Base-by-base conservation (phyloP, 2,888 invertebrate genomes). In the Troides helena region DNA sequence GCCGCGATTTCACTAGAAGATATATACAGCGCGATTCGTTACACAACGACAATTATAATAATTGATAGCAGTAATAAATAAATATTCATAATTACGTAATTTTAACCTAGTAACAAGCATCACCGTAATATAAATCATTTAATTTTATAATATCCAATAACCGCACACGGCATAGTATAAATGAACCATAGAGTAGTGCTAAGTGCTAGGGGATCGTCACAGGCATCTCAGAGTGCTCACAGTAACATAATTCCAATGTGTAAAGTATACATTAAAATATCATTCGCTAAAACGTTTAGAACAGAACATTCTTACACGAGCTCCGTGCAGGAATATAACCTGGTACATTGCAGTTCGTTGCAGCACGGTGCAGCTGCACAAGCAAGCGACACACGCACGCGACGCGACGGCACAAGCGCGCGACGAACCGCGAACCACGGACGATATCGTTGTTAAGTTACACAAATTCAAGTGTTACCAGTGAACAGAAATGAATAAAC, bases 1-100 rank as follows among this genome's bases (percentile, higher is more conserved):
- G 78, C 73, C 75, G 81, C 81, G 80, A 80, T 79, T 82, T 78
- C 79, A 79, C 79, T 82, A 82, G 76, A 80, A 39, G 75, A 78
- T 78, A 77, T 79, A 78, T 71, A 71, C 72, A 71, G 71, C 65
- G 65, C 66, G 71, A 72, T 76, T 72, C 75, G 74, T 76, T 76
- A 79, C 76, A 76, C 76, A 78, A 79, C 74, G 75, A 74, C 75
- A 75, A 65, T 57, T 71, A 69, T 57, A 67, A 66, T 62, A 46
- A 56, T 66, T n/a, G 66, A 14, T 63, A 60, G 70, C 59, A n/a
- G 65, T 71, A 71, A 64, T 71, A 71, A 71, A 68, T 67, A 61
- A 68, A 61, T 66, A 65, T 71, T 58, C 65, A 58, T 65, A 68
- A 65, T 68, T 65, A 67, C 10, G 66, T 61, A 66, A 65, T 63